A percentile compares a stretch with the other conserved stretches of the same genome.
These are phyloP conservation scores for Zoroaster sp. DNA, from an alignment of 53 echinoderm and acorn worm species.

Conservation along the genomic window DNA sequence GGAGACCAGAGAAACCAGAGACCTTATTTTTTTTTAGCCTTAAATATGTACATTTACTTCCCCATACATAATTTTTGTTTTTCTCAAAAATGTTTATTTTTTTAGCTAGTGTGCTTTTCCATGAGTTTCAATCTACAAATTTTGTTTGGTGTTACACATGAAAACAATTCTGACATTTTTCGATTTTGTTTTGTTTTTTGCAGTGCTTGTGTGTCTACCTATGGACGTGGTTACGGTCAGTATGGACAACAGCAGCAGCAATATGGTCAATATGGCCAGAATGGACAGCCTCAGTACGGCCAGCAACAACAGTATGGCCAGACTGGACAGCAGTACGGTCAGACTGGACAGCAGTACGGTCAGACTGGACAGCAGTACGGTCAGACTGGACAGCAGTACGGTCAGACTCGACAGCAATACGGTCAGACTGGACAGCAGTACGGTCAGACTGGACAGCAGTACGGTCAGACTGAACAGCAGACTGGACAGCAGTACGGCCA, in stretches of 20 bases:
- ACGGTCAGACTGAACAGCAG: neutral
- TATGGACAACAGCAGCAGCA: constrained; percentile 23
- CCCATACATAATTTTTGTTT: no score
- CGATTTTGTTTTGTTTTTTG: neutral
- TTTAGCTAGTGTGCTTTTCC: no score
- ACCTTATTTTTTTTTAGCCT: no score
- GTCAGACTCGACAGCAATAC: neutral
- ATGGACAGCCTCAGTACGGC: neutral
- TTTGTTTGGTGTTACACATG: no score
- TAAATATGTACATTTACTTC: no score
- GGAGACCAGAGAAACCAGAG: no score
- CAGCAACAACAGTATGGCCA: constrained; percentile 17
- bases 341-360: neutral
- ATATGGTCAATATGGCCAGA: constrained; percentile 17
- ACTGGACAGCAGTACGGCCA: neutral
- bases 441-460: neutral
- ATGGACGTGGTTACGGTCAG: constrained; percentile 39
- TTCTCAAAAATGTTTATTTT: no score
- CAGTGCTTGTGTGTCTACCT: constrained; percentile 88
- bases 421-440: neutral
- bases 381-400: constrained; percentile 51
- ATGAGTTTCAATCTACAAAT: no score
- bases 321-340: neutral
- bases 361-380: constrained; percentile 57
- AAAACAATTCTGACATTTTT: no score